These are phyloP conservation scores for Triops cancriformis DNA, from an alignment of 1,140 invertebrate species.

Conservation along the genomic window DNA sequence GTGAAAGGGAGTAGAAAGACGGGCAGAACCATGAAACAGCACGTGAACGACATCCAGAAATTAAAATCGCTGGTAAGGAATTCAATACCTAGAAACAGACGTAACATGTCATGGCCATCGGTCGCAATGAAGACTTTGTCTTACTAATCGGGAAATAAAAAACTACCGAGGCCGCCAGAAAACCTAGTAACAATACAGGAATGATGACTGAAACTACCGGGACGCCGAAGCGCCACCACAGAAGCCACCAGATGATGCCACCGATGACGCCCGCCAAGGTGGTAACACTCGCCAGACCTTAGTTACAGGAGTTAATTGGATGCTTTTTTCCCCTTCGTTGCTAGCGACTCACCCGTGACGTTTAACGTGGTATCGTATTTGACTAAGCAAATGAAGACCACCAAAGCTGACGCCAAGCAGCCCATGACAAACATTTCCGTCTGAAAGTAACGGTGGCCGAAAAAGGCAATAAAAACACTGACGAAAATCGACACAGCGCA, in stretches of 20 bases:
- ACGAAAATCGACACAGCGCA: conserved; percentile 47
- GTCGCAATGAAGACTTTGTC: conserved; percentile 26
- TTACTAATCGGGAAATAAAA: conserved; percentile 51
- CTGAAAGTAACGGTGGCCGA: conserved; percentile 54
- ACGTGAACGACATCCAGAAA: conserved; percentile 53
- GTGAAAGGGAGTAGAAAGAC: conserved; percentile 37
- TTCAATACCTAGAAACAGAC: conserved; percentile 46
- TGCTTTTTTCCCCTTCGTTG: background rate
- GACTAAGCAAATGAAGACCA: conserved; percentile 30
- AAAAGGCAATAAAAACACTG: conserved; percentile 50
- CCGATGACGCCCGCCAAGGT: conserved; percentile 39
- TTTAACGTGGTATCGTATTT: conserved; percentile 28
- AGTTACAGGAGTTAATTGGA: background rate
- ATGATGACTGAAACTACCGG: conserved; percentile 49
- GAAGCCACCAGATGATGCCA: conserved; percentile 44
- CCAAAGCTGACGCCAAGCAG: conserved; percentile 33
- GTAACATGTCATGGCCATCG: conserved; percentile 27
- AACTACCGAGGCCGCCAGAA: conserved; percentile 46
- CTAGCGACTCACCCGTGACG: conserved; percentile 25
- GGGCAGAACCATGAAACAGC: conserved; percentile 44
- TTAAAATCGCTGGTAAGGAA: conserved; percentile 47
- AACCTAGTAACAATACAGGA: conserved; percentile 46
- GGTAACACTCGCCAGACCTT: conserved; percentile 32
- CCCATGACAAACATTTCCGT: conserved; percentile 48
- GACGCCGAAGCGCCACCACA: conserved; percentile 48